Conservation (phyloP, 2,888 invertebrate species). For the Aspidiotus rigidus region DNA sequence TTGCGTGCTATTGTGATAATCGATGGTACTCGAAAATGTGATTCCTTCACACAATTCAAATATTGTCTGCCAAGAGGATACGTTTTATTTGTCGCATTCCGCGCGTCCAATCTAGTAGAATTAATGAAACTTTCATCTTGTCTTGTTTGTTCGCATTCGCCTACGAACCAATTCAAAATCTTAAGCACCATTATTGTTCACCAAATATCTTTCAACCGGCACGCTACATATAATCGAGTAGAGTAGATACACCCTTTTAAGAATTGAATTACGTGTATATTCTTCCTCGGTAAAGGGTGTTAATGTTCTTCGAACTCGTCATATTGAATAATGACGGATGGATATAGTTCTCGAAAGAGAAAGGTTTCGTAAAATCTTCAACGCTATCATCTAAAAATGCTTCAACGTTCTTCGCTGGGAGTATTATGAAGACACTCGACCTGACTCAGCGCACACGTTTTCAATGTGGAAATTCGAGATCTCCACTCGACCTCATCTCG, state of each 20-base stretch:
- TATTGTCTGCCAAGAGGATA: constrained; percentile 27
- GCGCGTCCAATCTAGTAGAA: constrained; percentile 32
- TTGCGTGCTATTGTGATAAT: constrained; percentile 22
- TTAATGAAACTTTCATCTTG: constrained; percentile 30
- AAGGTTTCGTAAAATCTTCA: background rate
- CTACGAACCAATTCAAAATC: constrained; percentile 27
- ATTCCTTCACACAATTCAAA: constrained; percentile 30
- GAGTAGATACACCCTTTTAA: constrained; percentile 5
- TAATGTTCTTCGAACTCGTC: constrained; percentile 21
- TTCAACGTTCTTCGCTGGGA: too few relatives aligned
- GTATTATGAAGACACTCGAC: too few relatives aligned
- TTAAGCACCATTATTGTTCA: constrained; percentile 31
- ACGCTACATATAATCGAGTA: constrained; percentile 13
- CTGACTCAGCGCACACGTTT: too few relatives aligned
- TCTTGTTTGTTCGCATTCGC: constrained; percentile 31
- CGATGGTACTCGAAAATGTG: constrained; percentile 28
- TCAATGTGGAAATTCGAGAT: too few relatives aligned
- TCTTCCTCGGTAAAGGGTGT: constrained; percentile 27
- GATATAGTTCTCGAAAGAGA: constrained; percentile 14
- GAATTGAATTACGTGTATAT: constrained; percentile 26
- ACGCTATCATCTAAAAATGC: too few relatives aligned
- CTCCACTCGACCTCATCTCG: too few relatives aligned
- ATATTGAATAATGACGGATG: constrained; percentile 26
- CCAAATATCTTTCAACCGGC: constrained; percentile 28
- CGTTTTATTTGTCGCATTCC: constrained; percentile 32